Percentiles rank a stretch among this genome's conserved stretches.
Conservation (phyloP, 92 coral and sea anemone genomes). For the Paramuricea clavata region DNA sequence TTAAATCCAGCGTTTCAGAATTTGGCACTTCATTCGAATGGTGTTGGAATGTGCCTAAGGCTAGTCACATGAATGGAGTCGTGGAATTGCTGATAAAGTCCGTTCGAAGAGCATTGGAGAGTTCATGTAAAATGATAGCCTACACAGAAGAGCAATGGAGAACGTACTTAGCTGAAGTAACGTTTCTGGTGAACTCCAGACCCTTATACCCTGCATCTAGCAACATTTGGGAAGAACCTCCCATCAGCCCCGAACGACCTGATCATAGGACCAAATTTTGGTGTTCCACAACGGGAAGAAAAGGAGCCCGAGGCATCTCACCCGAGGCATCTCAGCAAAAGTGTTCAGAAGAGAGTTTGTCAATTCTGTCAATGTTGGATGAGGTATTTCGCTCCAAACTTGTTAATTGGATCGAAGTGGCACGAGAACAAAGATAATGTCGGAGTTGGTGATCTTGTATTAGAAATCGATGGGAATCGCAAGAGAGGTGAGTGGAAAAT, state of each 20-base stretch:
- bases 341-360: slow-evolving; percentile 25
- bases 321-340: slow-evolving; percentile 35
- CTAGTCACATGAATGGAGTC: too few relatives aligned
- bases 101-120: too few relatives aligned
- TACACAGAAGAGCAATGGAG: slow-evolving; percentile 26
- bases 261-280: background rate
- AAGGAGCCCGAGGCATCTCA: slow-evolving; percentile 42
- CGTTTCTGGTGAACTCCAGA: background rate
- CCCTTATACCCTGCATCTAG: background rate
- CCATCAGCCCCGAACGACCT: background rate
- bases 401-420: slow-evolving; percentile 62
- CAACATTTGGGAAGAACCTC: too few relatives aligned
- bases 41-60: too few relatives aligned
- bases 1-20: too few relatives aligned
- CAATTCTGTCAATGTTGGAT: slow-evolving; percentile 54
- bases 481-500: too few relatives aligned
- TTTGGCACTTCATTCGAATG: too few relatives aligned
- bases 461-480: too few relatives aligned
- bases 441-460: too few relatives aligned
- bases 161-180: background rate
- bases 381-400: slow-evolving; percentile 60
- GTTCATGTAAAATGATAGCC: too few relatives aligned
- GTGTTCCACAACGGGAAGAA: slow-evolving; percentile 15
- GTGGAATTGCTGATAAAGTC: too few relatives aligned
- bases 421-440: background rate